Conservation (phyloP, 2,113 vertebrate species). For the Sus scrofa region T2T-Sscrofa CM000829.6:62949501-62950000, state of each 20-base stretch:
- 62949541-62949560: background rate
- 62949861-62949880: slow-evolving; percentile 83
- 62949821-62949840: slow-evolving; percentile 72
- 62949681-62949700: background rate
- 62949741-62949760: slow-evolving; percentile 45
- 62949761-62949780: slow-evolving; percentile 68
- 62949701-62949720: background rate
- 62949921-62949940: slow-evolving; percentile 90
- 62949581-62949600: background rate
- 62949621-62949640: background rate
- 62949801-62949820: slow-evolving; percentile 63
- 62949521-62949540: background rate
- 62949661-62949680: background rate
- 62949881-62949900: slow-evolving; percentile 86
- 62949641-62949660: background rate
- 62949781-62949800: slow-evolving; percentile 53
- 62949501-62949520: background rate
- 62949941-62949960: slow-evolving; percentile 89
- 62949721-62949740: slow-evolving; percentile 46
- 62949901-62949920: slow-evolving; percentile 84
- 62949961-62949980: slow-evolving; percentile 90
- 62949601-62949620: background rate
- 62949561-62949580: background rate
- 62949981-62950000: slow-evolving; percentile 91
- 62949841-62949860: slow-evolving; percentile 86